phyloP scores from a whole-genome alignment of 2,888 invertebrate genomes.

The Trachelus stipa region DNA sequence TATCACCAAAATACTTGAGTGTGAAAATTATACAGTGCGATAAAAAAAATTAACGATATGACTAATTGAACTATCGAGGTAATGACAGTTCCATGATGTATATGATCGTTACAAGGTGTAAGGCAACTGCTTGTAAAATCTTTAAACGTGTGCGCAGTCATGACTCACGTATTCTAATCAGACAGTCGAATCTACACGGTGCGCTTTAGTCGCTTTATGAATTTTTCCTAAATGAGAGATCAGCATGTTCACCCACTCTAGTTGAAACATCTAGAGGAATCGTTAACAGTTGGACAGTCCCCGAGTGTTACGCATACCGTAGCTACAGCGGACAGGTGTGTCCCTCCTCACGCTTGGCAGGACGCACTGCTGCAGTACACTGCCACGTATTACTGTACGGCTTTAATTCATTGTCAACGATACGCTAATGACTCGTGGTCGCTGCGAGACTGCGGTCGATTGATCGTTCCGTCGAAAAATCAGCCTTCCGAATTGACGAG shows the following conservation, averaged over 20 bases:
- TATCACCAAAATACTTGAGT: no score
- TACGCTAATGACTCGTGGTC: background rate
- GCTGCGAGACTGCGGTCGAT: background rate
- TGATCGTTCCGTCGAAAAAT: background rate
- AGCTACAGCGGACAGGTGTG: background rate
- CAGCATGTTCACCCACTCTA: background rate
- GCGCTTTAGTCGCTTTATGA: background rate
- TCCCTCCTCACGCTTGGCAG: background rate
- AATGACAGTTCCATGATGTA: background rate
- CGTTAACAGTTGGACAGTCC: background rate
- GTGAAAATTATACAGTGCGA: no score
- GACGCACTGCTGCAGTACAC: background rate
- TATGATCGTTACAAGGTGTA: background rate
- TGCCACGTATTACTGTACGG: background rate
- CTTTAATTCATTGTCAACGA: background rate
- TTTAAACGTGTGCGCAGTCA: background rate
- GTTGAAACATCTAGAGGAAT: background rate
- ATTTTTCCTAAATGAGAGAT: background rate
- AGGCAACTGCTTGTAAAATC: background rate
- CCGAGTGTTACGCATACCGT: background rate
- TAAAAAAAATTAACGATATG: background rate
- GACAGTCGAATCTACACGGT: background rate
- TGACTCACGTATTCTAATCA: background rate
- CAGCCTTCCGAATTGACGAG: background rate
- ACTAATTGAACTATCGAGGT: background rate